Base-by-base conservation (phyloP, 2,113 vertebrate species). In the Paradisaea rubra region DNA sequence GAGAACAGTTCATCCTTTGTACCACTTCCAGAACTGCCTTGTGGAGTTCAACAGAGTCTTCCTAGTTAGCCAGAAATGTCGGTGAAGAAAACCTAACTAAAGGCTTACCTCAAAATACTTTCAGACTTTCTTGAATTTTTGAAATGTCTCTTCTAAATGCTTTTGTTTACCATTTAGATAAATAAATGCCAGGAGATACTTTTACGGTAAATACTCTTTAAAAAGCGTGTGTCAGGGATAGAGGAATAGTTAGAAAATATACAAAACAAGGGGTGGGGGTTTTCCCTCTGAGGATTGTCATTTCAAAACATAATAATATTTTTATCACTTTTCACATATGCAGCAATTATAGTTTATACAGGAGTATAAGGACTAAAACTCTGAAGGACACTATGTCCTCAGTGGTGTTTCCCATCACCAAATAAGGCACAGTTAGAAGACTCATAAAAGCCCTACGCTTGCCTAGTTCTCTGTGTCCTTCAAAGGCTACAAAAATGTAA, bases 271-370 rank as follows among this genome's bases (percentile, higher is more conserved):
- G 22, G 23, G 9, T 31, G 6, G 6, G 24, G 0, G n/a, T 25
- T 19, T 35, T 33, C 8, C 5, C 4, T 7, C 8, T 3, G 10
- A 53, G 10, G 5, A 41, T 5, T 42, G 23, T 9, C 0, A 53
- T 16, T 39, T 39, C 39, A 39, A 20, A 78, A 57, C 5, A 31
- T 12, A 27, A 11, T 22, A 47, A 20, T 19, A 53, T 60, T 68
- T 27, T 2, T 20, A 72, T 64, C 19, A 33, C 4, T 64, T 86
- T 35, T 33, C 18, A 41, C 56, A 52, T 39, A 33, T 9, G 6
- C 16, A 68, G 37, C 4, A 52, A 22, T 9, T 33, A 35, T 18
- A 65, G 5, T 56, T 68, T 72, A 49, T 60, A 39, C 5, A 33
- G 33, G 33, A 76, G 2, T 50, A 31, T 53, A 78, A 49, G 7